Evolutionary conservation across 2,113 vertebrate genomes (phyloP), one percentile per base, ranked within the genome.

Genomic region (Gallinago undulata): DNA sequence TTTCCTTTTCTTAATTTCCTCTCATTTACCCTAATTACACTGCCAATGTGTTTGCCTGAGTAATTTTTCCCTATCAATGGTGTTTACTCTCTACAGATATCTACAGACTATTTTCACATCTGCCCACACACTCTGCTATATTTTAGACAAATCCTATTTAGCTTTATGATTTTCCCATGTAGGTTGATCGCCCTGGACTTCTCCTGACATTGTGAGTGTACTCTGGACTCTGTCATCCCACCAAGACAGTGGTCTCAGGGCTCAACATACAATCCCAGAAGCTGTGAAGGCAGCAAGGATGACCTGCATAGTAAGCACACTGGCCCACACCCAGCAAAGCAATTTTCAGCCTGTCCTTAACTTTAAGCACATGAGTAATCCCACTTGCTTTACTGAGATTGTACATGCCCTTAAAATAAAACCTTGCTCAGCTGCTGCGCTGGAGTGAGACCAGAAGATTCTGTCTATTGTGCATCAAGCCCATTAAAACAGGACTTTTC

Each of bases 1-100:
- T 92, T 96, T 69, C 59, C 45, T 82, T 92, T 66, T 56, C 62
- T 83, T 89, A 87, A 83, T 91, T 94, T 92, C 75, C 67, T 84
- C 50, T 79, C 31, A 70, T 93, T 94, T 91, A 66, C 55, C 25
- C 48, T 92, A 82, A 94, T 92, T 92, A 78, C 0, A 1, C 53
- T 69, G 18, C 37, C 56, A 84, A 10, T n/a, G 10, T 92, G 48
- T 68, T 90, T 94, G 53, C n/a, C 50, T 87, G 68, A 91, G 53
- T 55, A 79, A 35, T 87, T 73, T 66, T 90, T 89, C 85, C 87
- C 50, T 87, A n/a, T 82, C 81, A 59, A 5, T 7, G 1, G 12
- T 66, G 73, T 87, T 95, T 93, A 79, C 41, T 89, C 48, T 92
- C n/a, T 30, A 72, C 51, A 89, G 33, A 39, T 86, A 75, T n/a